Base-by-base conservation (phyloP, 1,140 invertebrate species). In the Lordiphosa stackelbergi region DNA sequence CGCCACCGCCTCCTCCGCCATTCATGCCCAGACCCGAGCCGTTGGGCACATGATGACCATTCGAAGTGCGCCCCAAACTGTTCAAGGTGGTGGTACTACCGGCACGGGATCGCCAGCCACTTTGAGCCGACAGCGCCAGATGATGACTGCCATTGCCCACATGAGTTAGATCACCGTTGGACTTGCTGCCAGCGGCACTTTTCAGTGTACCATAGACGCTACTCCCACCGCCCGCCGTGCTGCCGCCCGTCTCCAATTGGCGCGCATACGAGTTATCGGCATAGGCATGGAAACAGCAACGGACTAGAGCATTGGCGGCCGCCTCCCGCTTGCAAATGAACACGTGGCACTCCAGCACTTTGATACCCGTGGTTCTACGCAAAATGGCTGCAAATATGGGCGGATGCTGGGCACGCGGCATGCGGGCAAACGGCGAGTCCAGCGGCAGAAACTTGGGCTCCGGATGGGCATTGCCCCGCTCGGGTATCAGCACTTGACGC, bases 311-410 rank as follows among this genome's bases (percentile, higher is more conserved):
- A 86, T 98, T 98, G 34, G 96, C 96, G 5, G 96, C 96, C 87
- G 96, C 95, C 88, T 97, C 96, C 41, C 96, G 92, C 78, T 97
- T 97, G 89, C 97, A 99, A 73, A 99, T 97, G 88, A 99, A 99
- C 22, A 97, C 97, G 89, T 99, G 98, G 90, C 98, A 99, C 89
- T 99, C 98, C 8, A 99, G 90, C 10, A 99, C 97, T 90, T 99
- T 99, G 66, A 99, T 98, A n/a, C 98, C 98, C 6, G 95, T 95
- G 3, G 97, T 98, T 37, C 98, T 91, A 28, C 98, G 91, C 38
- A 99, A 89, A 43, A 99, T 98, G 53, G 97, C 97, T 28, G 98
- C 97, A 89, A 99, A 99, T 38, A 99, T 91, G 6, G 98, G 98
- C 36, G 98, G 98, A 88, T 97, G 95, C 85, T 96, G 94, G 48